Evolutionary conservation across 2,888 invertebrate species (phyloP).

Genomic region (Tenthredo livida): DNA sequence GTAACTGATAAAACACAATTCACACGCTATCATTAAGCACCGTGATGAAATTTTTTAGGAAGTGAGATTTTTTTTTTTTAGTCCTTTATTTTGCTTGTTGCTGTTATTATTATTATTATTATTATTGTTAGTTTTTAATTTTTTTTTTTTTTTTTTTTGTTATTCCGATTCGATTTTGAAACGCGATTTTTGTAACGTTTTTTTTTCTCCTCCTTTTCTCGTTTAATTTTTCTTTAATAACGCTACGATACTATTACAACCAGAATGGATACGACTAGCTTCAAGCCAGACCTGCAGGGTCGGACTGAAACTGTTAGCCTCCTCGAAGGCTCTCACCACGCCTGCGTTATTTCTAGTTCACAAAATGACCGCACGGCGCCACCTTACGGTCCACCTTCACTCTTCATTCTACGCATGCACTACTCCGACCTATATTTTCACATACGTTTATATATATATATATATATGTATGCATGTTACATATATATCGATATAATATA

Average conservation of each 20-base stretch:
- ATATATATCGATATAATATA: too few relatives aligned
- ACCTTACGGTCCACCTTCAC: slow-evolving; percentile 14
- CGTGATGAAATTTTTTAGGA: not conserved
- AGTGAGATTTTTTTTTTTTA: not conserved
- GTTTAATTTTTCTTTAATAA: not conserved
- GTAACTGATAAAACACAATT: not conserved
- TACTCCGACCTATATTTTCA: not conserved
- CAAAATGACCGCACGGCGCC: slow-evolving; percentile 42
- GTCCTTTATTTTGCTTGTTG: not conserved
- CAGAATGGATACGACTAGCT: not conserved
- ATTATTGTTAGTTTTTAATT: not conserved
- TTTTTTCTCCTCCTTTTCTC: not conserved
- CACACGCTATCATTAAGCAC: not conserved
- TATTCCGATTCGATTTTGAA: not conserved
- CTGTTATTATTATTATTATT: not conserved
- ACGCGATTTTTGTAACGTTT: not conserved
- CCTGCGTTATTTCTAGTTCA: slow-evolving; percentile 39
- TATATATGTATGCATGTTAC: not conserved
- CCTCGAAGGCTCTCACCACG: slow-evolving; percentile 7
- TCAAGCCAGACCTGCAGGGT: slow-evolving; percentile 48
- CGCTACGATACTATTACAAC: not conserved
- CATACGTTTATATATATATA: not conserved
- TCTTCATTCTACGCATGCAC: slow-evolving; percentile 6
- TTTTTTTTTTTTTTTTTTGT: not conserved
- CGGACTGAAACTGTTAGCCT: slow-evolving; percentile 46